Base-by-base conservation (phyloP, 2,113 vertebrate species). In the Saimiri boliviensis region DNA sequence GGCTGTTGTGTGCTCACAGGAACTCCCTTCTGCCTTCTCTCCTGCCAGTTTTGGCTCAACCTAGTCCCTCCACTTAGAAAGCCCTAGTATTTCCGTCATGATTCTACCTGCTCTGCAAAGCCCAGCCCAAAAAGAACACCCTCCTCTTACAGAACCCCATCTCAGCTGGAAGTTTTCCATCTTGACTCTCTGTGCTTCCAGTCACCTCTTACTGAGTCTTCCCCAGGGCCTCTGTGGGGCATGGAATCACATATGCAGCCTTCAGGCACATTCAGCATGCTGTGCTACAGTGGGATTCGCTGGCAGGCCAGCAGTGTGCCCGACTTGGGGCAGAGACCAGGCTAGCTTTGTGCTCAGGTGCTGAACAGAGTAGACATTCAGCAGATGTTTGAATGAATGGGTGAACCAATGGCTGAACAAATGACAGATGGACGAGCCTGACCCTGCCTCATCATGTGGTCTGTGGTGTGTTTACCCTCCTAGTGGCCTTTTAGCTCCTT, bases 141-240 rank as follows among this genome's bases (percentile, higher is more conserved):
- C 0, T 63, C 23, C n/a, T 88, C 14, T 45, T 20, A 27, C 30
- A 32, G 52, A 30, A 52, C 17, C 32, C 32, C 12, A 6, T 8
- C 32, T 77, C n/a, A 35, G 77, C 45, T 30, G 42, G 40, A 25
- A 74, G 40, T 20, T 27, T 45, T 54, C 6, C 40, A 14, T 86
- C 42, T 6, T 3, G 37, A 58, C 45, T 42, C 45, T 42, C 12
- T 30, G 0, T 6, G 5, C 71, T 30, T 84, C 63, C 40, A 20
- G 21, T 45, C 16, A 12, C 5, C 32, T 83, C 37, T 40, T 85
- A 10, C 20, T 79, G 54, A 68, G 70, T 52, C 63, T 74, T 27
- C 54, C 58, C 63, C 1, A 0, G 23, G 27, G 4, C 14, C 32
- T 87, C 63, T 0, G 0, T 21, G 35, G 49, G 1, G 12, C 0